Percentiles rank a stretch among this genome's conserved stretches.
Evolutionary conservation across 1,140 invertebrate genomes (phyloP).

Genomic region (Lordiphosa collinella): DNA sequence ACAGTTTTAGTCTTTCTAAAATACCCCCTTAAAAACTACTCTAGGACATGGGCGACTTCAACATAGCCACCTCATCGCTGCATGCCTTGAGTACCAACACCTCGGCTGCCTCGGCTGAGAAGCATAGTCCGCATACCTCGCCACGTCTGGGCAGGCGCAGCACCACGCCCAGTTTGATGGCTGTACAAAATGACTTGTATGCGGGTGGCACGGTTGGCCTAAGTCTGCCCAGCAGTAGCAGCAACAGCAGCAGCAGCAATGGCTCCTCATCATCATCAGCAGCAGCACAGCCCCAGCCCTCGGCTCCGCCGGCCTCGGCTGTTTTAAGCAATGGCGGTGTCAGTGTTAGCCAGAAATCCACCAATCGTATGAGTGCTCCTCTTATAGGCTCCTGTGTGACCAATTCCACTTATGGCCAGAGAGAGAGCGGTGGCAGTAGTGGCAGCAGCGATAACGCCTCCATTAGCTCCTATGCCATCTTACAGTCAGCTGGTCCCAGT

Average conservation of each 20-base stretch:
- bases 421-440: slow-evolving; percentile 39
- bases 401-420: slow-evolving; percentile 62
- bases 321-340: slow-evolving; percentile 51
- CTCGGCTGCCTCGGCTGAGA: slow-evolving; percentile 56
- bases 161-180: slow-evolving; percentile 75
- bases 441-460: slow-evolving; percentile 52
- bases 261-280: slow-evolving; percentile 19
- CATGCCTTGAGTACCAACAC: slow-evolving; percentile 80
- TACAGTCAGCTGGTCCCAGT: slow-evolving; percentile 31
- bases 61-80: slow-evolving; percentile 83
- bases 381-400: slow-evolving; percentile 57
- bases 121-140: slow-evolving; percentile 78
- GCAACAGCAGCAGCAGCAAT: slow-evolving; percentile 14
- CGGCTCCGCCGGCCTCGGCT: slow-evolving; percentile 57
- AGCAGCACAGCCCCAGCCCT: slow-evolving; percentile 42
- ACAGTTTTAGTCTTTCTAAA: neutral
- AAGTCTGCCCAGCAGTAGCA: slow-evolving; percentile 51
- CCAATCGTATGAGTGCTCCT: slow-evolving; percentile 77
- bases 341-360: slow-evolving; percentile 54
- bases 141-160: slow-evolving; percentile 70
- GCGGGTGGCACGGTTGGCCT: slow-evolving; percentile 50
- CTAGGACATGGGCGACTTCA: slow-evolving; percentile 83
- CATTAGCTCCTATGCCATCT: slow-evolving; percentile 70
- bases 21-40: neutral
- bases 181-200: slow-evolving; percentile 77